Conservation (phyloP, 2,888 invertebrate species). For the Plebejus argus region DNA sequence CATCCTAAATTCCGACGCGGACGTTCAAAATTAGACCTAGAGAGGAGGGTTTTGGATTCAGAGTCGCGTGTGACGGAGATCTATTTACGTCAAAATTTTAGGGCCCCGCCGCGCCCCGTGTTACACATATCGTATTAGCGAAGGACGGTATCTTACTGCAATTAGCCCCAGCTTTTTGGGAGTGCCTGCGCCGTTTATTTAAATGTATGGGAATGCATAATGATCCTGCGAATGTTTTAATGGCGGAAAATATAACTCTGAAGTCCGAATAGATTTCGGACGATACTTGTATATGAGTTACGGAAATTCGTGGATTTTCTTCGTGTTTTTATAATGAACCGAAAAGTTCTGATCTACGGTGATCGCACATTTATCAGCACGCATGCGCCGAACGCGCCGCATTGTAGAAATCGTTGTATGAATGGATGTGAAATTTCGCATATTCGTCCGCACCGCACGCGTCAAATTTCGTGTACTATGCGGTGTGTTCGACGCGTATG, state of each 20-base stretch:
- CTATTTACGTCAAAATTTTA: constrained; percentile 54
- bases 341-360: neutral
- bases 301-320: neutral
- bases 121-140: constrained; percentile 79
- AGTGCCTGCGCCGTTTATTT: constrained; percentile 51
- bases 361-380: too few relatives aligned
- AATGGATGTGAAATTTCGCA: too few relatives aligned
- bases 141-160: constrained; percentile 78
- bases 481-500: too few relatives aligned
- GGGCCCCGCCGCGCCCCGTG: constrained; percentile 64
- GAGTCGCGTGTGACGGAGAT: constrained; percentile 41
- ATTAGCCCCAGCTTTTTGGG: constrained; percentile 76
- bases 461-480: too few relatives aligned
- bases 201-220: constrained; percentile 43
- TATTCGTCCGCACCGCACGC: too few relatives aligned
- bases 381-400: too few relatives aligned
- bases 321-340: neutral
- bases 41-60: constrained; percentile 44
- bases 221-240: constrained; percentile 32
- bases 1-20: constrained; percentile 56
- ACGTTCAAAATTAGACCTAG: constrained; percentile 55
- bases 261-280: neutral
- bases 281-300: neutral
- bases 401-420: too few relatives aligned
- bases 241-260: neutral